Evolutionary conservation across 2,888 invertebrate species (phyloP).

Genomic region (Caenorhabditis parvicauda): DNA sequence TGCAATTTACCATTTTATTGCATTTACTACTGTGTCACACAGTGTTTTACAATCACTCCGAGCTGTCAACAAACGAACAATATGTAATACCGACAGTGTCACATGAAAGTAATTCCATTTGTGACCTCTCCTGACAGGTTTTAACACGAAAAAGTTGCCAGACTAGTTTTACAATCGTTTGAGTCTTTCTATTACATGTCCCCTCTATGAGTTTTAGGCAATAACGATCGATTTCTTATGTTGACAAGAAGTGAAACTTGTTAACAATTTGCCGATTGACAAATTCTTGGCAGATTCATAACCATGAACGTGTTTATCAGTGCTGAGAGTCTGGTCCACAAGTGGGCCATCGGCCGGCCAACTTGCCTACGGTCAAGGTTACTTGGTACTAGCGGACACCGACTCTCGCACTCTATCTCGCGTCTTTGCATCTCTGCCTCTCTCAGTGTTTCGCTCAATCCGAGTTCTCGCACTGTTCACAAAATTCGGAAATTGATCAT

Average conservation of each 20-base stretch:
- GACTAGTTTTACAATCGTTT: no score
- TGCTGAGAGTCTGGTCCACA: no score
- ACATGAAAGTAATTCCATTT: background rate
- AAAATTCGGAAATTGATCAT: background rate
- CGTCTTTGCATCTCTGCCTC: slow-evolving; percentile 9
- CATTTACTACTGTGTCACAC: background rate
- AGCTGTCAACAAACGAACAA: background rate
- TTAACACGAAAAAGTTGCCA: no score
- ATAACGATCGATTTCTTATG: no score
- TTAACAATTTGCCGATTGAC: no score
- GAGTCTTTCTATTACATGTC: no score
- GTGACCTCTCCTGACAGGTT: slow-evolving; percentile 13
- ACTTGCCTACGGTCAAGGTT: slow-evolving; percentile 42
- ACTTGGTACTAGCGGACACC: slow-evolving; percentile 42
- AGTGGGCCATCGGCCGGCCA: slow-evolving; percentile 6
- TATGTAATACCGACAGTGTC: background rate
- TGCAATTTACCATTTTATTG: slow-evolving; percentile 42
- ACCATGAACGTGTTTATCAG: no score
- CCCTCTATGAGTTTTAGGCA: no score
- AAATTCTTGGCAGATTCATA: no score
- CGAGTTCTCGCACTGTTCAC: background rate
- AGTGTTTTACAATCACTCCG: no score
- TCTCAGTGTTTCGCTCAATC: background rate
- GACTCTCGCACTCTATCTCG: slow-evolving; percentile 9
- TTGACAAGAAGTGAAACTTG: no score